Evolutionary conservation across 2,888 invertebrate species (phyloP).

Genomic region (Sialis fuliginosa): DNA sequence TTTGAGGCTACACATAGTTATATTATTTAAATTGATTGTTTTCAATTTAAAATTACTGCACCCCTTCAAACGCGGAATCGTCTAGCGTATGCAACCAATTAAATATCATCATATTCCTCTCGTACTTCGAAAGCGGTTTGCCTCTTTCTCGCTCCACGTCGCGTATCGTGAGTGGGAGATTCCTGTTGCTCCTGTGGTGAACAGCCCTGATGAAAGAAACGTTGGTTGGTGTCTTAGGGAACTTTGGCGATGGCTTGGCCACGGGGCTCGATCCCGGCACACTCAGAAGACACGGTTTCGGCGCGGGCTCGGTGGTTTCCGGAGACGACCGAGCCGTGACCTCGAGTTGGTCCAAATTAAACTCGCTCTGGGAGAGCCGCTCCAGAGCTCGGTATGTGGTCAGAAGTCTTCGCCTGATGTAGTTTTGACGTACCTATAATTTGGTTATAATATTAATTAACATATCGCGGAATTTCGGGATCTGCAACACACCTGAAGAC

Average conservation of each 20-base stretch:
- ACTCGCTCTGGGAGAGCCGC: conserved; percentile 68
- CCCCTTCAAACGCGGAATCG: conserved; percentile 40
- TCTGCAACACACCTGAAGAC: no score
- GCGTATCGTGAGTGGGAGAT: conserved; percentile 48
- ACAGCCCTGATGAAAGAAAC: conserved; percentile 20
- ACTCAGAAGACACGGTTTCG: conserved; percentile 3
- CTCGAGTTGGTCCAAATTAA: conserved; percentile 59
- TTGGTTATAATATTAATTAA: not conserved
- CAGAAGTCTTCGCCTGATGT: conserved; percentile 56
- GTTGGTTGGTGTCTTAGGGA: conserved; percentile 5
- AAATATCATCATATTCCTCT: conserved; percentile 90
- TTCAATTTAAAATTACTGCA: conserved; percentile 16
- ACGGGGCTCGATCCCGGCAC: conserved; percentile 6
- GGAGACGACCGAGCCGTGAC: conserved; percentile 31
- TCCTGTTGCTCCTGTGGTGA: conserved; percentile 29
- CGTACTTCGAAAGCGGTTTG: conserved; percentile 72
- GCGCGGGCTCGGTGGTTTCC: conserved; percentile 9
- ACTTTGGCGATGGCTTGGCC: conserved; percentile 3
- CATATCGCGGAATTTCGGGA: not conserved
- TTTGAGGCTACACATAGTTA: no score
- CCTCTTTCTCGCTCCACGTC: conserved; percentile 70
- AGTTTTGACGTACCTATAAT: conserved; percentile 55
- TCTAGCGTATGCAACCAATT: conserved; percentile 84
- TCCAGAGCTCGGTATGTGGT: conserved; percentile 69
- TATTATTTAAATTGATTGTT: not conserved